Evolutionary conservation across 2,888 invertebrate genomes (phyloP).

Genomic region (Brenthis hecate): DNA sequence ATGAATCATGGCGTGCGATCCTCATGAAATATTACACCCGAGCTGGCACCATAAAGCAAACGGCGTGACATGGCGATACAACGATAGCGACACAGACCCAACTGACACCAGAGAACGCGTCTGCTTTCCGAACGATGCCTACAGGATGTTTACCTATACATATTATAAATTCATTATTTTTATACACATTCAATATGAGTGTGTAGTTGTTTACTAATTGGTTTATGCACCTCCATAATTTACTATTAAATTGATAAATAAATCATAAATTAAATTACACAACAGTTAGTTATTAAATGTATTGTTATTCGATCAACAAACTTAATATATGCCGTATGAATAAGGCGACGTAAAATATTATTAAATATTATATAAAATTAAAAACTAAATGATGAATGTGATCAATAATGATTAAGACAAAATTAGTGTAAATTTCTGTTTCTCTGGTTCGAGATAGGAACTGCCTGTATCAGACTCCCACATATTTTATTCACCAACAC

Average conservation of each 20-base stretch:
- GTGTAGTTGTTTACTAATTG: neutral
- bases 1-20: constrained; percentile 82
- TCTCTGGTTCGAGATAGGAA: constrained; percentile 36
- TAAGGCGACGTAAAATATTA: too few relatives aligned
- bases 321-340: too few relatives aligned
- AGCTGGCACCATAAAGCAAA: constrained; percentile 82
- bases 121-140: constrained; percentile 54
- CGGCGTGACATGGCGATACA: constrained; percentile 80
- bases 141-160: constrained; percentile 58
- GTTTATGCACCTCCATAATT: neutral
- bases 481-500: constrained; percentile 82
- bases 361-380: too few relatives aligned
- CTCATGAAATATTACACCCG: constrained; percentile 80
- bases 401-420: neutral
- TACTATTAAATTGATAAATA: too few relatives aligned
- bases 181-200: neutral
- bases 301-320: too few relatives aligned
- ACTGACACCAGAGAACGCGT: constrained; percentile 77
- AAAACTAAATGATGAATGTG: neutral
- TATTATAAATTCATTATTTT: neutral
- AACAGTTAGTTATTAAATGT: too few relatives aligned
- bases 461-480: constrained; percentile 77
- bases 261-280: too few relatives aligned
- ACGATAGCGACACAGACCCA: constrained; percentile 80
- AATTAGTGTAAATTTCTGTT: neutral